Conservation (phyloP, 2,888 invertebrate genomes). For the Clostera curtula region DNA sequence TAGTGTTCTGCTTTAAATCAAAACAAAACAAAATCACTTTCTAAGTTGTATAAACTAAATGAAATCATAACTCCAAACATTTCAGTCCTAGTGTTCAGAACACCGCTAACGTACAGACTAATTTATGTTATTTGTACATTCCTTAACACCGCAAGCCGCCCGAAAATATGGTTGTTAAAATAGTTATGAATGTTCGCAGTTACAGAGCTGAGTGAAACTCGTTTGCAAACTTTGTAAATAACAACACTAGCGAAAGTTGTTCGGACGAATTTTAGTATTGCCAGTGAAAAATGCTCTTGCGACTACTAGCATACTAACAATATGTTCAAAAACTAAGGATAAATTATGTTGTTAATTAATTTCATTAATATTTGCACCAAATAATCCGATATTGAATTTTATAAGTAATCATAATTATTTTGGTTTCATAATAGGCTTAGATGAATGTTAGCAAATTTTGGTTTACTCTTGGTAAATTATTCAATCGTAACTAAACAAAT, state of each 20-base stretch:
- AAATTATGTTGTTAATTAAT: too few species aligned
- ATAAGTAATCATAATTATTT: too few species aligned
- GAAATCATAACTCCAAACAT: constrained; percentile 13
- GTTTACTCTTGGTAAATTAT: too few species aligned
- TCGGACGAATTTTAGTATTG: constrained; percentile 1
- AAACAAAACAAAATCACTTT: too few species aligned
- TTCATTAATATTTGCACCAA: too few species aligned
- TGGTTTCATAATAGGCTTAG: too few species aligned
- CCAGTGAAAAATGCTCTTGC: constrained; percentile 1
- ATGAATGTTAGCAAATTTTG: too few species aligned
- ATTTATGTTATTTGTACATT: constrained; percentile 22
- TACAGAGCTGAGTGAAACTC: constrained; percentile 10
- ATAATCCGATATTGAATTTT: too few species aligned
- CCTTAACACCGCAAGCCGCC: constrained; percentile 10
- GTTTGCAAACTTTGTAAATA: constrained; percentile 12
- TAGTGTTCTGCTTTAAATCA: too few species aligned
- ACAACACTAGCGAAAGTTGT: constrained; percentile 4
- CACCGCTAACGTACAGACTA: constrained; percentile 17
- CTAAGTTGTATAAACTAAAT: constrained; percentile 8
- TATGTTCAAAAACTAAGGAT: too few species aligned
- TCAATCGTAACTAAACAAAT: too few species aligned
- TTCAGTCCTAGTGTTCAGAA: constrained; percentile 22
- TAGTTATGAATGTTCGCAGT: constrained; percentile 11
- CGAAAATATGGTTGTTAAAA: constrained; percentile 15
- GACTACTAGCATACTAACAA: neutral